A percentile compares a stretch with the other conserved stretches of the same genome.
These are phyloP conservation scores for Nephrotoma appendiculata DNA, from an alignment of 2,888 invertebrate genomes.

Conservation along the genomic window DNA sequence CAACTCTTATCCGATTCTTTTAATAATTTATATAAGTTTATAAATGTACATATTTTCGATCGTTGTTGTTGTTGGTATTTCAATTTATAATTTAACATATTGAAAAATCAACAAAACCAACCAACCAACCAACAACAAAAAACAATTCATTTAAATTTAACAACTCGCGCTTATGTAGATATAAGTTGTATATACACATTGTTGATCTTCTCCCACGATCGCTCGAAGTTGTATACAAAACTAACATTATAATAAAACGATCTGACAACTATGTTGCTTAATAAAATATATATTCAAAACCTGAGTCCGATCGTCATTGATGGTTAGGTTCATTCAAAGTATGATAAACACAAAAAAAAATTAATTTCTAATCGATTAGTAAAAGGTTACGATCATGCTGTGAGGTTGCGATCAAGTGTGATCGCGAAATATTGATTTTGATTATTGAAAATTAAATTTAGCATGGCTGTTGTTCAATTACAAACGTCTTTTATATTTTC, in stretches of 20 bases:
- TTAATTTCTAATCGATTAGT: neutral
- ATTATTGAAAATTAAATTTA: neutral
- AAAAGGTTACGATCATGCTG: neutral
- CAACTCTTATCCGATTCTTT: neutral
- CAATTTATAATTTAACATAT: neutral
- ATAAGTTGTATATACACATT: too few relatives aligned
- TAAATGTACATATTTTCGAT: neutral
- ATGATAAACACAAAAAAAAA: neutral
- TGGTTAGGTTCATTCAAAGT: neutral
- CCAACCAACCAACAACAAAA: neutral
- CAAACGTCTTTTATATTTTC: neutral
- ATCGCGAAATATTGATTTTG: neutral
- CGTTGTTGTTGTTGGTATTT: neutral
- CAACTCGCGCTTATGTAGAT: neutral
- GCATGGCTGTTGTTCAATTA: neutral
- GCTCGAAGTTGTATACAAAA: neutral
- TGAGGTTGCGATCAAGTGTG: neutral
- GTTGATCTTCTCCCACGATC: neutral
- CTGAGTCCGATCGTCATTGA: neutral
- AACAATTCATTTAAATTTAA: neutral
- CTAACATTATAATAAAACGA: neutral
- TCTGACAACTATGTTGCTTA: neutral
- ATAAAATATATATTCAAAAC: neutral
- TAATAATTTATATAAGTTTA: neutral
- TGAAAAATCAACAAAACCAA: neutral